Evolutionary conservation across 2,797 vertebrate species (phyloP), one percentile per base, ranked within the genome.

Genomic region (Xenops minutus): DNA sequence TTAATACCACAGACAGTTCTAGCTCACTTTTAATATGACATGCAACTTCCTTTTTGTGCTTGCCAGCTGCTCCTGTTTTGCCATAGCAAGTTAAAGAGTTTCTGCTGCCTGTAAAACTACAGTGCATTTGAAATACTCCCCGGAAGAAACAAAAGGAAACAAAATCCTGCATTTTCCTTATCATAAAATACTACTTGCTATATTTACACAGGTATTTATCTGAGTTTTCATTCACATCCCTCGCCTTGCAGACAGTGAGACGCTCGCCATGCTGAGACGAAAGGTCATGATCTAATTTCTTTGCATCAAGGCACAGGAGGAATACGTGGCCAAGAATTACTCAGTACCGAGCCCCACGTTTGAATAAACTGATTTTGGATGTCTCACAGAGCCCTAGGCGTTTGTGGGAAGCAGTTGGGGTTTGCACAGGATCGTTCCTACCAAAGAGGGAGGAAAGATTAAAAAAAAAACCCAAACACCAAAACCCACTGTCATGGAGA

Each of bases 1-100:
- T 92, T 78, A 89, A 93, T 58, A 76, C 26, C 85, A 36, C 79
- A 91, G 77, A 66, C 48, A 43, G 43, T 37, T 78, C 75, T 55
- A 66, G 59, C 80, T 84, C 85, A 39, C 91, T 93, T 94, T 78
- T 92, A 74, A 49, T 41, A 48, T 29, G 67, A 90, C 52, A 10
- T 37, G 36, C 39, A 78, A 85, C 92, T 96, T 95, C 93, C 85
- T 95, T 87, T 86, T 90, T 39, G 52, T n/a, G 56, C 52, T 21
- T 52, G n/a, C 59, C 81, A 48, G 88, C 79, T 83, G 83, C 69
- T 88, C 56, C 76, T 26, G 71, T 89, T 63, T 27, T 51, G 58
- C 78, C 20, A 7, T 8, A 64, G 74, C 29, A 22, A 56, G 29
- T 48, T 27, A 8, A 90, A 34, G 19, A 32, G 46, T 62, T 85